Percentiles rank a stretch among this genome's conserved stretches.
Evolutionary conservation across 2,113 vertebrate genomes (phyloP).

Genomic region (Buteo buteo): DNA sequence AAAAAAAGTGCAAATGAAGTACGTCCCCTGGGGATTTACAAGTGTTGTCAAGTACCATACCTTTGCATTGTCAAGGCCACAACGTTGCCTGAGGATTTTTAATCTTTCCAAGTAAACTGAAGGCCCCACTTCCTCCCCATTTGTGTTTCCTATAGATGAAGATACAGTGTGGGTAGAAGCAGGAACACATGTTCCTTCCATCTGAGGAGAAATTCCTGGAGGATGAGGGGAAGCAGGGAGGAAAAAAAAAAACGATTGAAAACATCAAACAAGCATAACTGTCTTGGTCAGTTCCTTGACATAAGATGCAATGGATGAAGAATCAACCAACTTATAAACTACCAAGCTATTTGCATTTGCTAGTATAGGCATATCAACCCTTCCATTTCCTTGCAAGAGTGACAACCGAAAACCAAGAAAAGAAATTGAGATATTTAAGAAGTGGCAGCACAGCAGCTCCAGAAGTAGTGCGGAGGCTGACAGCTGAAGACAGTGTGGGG

Average conservation of each 20-base stretch:
- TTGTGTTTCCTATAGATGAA: conserved; percentile 77
- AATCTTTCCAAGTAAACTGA: conserved; percentile 95
- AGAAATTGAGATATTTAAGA: not conserved
- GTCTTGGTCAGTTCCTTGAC: not conserved
- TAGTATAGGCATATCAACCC: not conserved
- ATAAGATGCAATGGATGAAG: not conserved
- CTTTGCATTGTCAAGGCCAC: conserved; percentile 93
- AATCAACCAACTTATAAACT: not conserved
- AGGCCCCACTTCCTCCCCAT: conserved; percentile 90
- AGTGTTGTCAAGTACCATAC: conserved; percentile 62
- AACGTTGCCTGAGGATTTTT: conserved; percentile 94
- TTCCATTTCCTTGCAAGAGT: not conserved
- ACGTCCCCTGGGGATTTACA: not conserved
- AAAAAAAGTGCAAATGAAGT: not conserved
- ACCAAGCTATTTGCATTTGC: not conserved
- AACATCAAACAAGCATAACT: not conserved
- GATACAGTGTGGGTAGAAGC: conserved; percentile 70
- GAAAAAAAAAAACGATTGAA: too few species aligned
- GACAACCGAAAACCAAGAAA: not conserved
- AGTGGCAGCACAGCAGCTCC: not conserved
- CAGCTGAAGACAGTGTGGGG: not conserved
- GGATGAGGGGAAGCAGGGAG: not conserved
- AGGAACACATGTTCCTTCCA: conserved; percentile 76
- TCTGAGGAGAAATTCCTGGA: conserved; percentile 86
- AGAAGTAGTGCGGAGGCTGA: not conserved